Base-by-base conservation (phyloP, 2,113 vertebrate genomes). In the Hassar affinis region DNA sequence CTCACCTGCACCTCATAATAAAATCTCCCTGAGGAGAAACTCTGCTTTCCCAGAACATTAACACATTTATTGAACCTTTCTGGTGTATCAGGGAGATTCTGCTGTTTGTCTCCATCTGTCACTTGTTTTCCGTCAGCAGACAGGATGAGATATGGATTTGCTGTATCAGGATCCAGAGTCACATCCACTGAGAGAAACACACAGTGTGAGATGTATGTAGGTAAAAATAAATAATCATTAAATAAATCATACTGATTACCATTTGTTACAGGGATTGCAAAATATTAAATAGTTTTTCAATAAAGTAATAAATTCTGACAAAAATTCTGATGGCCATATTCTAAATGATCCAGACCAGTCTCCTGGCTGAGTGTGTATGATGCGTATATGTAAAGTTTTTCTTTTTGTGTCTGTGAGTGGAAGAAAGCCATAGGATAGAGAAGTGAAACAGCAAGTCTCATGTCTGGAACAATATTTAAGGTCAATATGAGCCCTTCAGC, bases 31-130 rank as follows among this genome's bases (percentile, higher is more conserved):
- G 68, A 71, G 38, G 20, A 72, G 69, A 47, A 72, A n/a, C 69
- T n/a, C 69, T 72, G 69, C 69, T 72, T 71, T 47, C 68, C 68
- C 38, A 71, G 38, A 71, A 71, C 68, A n/a, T 17, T 42, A 17
- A 6, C 10, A 71, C 38, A 45, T n/a, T 5, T 1, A 71, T 71
- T n/a, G 47, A 71, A 71, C 68, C 38, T 71, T 22, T 47, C 0
- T 71, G 68, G 42, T 71, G 38, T 71, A 71, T 71, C 68, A 47
- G 68, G 68, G 22, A 71, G 68, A n/a, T 71, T 1, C 42, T 71
- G 68, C n/a, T 1, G 22, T 47, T 5, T 71, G 10, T 71, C 22
- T 45, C 68, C 68, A 25, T 14, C 6, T 47, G 68, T n/a, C 22
- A n/a, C 68, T 71, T 47, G 68, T 71, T 71, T 71, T 71, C 20